Evolutionary conservation across 2,888 invertebrate genomes (phyloP).

Genomic region (Eupithecia insigniata): DNA sequence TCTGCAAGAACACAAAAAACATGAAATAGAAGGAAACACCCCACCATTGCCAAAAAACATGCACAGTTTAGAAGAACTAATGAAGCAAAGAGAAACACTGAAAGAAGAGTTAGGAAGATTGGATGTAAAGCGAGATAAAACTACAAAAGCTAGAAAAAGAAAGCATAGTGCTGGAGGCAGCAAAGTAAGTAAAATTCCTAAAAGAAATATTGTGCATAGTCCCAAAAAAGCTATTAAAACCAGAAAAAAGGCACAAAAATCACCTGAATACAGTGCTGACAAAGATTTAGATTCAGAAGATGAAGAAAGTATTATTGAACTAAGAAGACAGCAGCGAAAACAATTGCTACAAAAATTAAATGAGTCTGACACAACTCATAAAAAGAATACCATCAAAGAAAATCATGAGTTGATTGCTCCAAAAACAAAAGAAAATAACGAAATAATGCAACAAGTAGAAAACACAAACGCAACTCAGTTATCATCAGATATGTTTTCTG

Average conservation of each 20-base stretch:
- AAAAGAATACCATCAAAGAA: slow-evolving; percentile 36
- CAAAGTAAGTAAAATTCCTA: slow-evolving; percentile 25
- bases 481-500: slow-evolving; percentile 96
- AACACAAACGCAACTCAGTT: slow-evolving; percentile 69
- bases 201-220: slow-evolving; percentile 38
- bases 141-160: slow-evolving; percentile 49
- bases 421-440: background rate
- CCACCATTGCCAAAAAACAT: slow-evolving; percentile 68
- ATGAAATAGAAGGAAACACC: slow-evolving; percentile 64
- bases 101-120: slow-evolving; percentile 65
- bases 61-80: slow-evolving; percentile 67
- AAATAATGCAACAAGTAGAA: slow-evolving; percentile 39
- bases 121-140: slow-evolving; percentile 51
- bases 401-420: slow-evolving; percentile 13
- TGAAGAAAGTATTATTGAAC: slow-evolving; percentile 96
- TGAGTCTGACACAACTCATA: slow-evolving; percentile 40
- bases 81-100: slow-evolving; percentile 68
- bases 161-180: slow-evolving; percentile 51
- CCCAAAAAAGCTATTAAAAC: slow-evolving; percentile 34
- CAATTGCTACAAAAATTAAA: slow-evolving; percentile 88
- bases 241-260: slow-evolving; percentile 40
- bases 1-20: slow-evolving; percentile 49
- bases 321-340: slow-evolving; percentile 93
- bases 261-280: slow-evolving; percentile 81
- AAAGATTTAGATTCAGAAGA: slow-evolving; percentile 90